Percentiles rank a stretch among this genome's conserved stretches.
These are phyloP conservation scores for Drosophila siamana DNA, from an alignment of 2,888 invertebrate species.

Conservation along the genomic window DNA sequence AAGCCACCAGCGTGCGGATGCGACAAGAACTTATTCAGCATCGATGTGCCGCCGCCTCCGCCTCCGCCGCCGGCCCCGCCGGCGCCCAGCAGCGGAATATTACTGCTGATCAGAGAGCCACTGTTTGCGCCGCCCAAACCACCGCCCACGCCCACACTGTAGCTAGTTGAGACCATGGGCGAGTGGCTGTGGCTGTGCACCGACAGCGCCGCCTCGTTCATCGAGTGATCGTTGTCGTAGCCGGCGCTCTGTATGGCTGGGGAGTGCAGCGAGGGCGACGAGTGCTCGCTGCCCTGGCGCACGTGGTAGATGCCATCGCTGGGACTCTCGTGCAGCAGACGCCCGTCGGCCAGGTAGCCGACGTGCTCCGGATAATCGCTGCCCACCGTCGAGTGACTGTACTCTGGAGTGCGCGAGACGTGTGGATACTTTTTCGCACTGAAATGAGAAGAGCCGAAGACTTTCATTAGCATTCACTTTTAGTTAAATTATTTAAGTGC, in stretches of 20 bases:
- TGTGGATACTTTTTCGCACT: constrained; percentile 81
- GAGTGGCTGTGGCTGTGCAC: constrained; percentile 72
- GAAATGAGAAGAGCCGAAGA: constrained; percentile 29
- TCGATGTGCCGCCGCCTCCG: constrained; percentile 75
- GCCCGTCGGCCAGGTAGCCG: constrained; percentile 68
- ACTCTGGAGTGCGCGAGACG: constrained; percentile 74
- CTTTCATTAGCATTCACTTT: too few species aligned
- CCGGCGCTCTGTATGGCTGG: constrained; percentile 80
- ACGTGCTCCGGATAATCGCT: constrained; percentile 80
- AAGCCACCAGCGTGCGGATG: constrained; percentile 82
- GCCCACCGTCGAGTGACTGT: constrained; percentile 74
- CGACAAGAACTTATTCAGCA: constrained; percentile 84
- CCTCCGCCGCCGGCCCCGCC: constrained; percentile 78
- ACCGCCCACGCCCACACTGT: constrained; percentile 71
- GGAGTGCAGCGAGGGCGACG: constrained; percentile 82
- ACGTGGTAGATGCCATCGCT: constrained; percentile 74
- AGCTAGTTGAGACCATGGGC: constrained; percentile 75
- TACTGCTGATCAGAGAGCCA: constrained; percentile 81
- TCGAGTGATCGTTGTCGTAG: constrained; percentile 72
- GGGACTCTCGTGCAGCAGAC: constrained; percentile 72
- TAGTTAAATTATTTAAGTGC: not conserved
- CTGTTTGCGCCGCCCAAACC: not conserved
- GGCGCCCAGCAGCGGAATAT: constrained; percentile 80
- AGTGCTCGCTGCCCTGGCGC: constrained; percentile 82
- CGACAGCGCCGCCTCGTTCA: constrained; percentile 64